Conservation (phyloP, 2,113 vertebrate genomes). For the Phainopepla nitens region DNA sequence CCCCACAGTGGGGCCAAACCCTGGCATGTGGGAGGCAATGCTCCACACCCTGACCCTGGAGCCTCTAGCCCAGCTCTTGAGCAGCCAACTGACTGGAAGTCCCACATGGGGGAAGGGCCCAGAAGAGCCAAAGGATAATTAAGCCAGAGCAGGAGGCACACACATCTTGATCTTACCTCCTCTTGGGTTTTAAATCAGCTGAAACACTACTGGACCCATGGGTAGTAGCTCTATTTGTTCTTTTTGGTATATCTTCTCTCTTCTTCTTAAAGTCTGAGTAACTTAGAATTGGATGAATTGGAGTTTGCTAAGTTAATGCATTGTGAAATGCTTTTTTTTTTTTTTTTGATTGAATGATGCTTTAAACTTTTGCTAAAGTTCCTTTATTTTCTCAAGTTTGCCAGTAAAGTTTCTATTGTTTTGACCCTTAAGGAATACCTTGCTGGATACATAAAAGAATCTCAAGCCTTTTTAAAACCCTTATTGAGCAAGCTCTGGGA, state of each 20-base stretch:
- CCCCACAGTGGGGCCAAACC: rapidly evolving
- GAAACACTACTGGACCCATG: neutral
- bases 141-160: rapidly evolving
- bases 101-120: rapidly evolving
- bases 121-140: neutral
- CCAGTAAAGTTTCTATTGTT: neutral
- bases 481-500: neutral
- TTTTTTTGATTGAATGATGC: neutral
- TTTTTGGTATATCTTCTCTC: neutral
- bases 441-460: neutral
- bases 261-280: neutral
- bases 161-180: neutral
- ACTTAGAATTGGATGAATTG: neutral
- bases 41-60: rapidly evolving
- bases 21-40: neutral
- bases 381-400: neutral
- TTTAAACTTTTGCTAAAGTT: neutral
- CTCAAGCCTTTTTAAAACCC: neutral
- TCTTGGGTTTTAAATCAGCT: neutral
- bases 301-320: neutral
- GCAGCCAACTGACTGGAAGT: rapidly evolving
- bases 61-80: no score
- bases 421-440: neutral
- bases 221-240: neutral
- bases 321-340: neutral